phyloP scores from a whole-genome alignment of 2,113 vertebrate species.

The Cynocephalus volans region DNA sequence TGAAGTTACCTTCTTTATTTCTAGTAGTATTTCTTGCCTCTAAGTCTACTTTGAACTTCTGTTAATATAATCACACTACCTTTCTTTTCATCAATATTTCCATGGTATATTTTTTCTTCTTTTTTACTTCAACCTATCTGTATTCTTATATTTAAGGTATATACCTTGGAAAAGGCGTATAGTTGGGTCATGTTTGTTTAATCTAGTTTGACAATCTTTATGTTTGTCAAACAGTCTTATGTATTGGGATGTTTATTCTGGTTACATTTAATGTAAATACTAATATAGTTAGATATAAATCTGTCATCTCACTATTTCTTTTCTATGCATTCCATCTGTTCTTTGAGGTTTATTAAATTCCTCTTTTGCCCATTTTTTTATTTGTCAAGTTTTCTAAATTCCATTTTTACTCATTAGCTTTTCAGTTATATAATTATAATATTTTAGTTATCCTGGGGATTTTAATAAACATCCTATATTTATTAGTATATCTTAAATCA shows the following conservation, averaged over 20 bases:
- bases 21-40: not conserved
- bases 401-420: conserved; percentile 43
- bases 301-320: not conserved
- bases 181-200: not conserved
- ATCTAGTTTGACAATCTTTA: conserved; percentile 23
- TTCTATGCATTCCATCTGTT: not conserved
- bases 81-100: conserved; percentile 46
- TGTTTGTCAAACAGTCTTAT: not conserved
- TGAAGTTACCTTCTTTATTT: not conserved
- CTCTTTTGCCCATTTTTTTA: not conserved
- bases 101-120: not conserved
- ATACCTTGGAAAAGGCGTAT: not conserved
- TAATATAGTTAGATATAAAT: not conserved
- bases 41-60: conserved; percentile 48
- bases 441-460: not conserved
- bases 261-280: conserved; percentile 62
- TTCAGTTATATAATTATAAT: not conserved
- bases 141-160: not conserved
- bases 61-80: not conserved
- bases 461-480: conserved; percentile 47
- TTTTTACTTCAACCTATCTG: conserved; percentile 38
- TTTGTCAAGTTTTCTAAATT: conserved; percentile 64
- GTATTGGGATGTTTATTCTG: conserved; percentile 39
- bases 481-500: not conserved
- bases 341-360: not conserved